Evolutionary conservation across 2,113 vertebrate genomes (phyloP).

Genomic region (Carollia perspicillata): DNA sequence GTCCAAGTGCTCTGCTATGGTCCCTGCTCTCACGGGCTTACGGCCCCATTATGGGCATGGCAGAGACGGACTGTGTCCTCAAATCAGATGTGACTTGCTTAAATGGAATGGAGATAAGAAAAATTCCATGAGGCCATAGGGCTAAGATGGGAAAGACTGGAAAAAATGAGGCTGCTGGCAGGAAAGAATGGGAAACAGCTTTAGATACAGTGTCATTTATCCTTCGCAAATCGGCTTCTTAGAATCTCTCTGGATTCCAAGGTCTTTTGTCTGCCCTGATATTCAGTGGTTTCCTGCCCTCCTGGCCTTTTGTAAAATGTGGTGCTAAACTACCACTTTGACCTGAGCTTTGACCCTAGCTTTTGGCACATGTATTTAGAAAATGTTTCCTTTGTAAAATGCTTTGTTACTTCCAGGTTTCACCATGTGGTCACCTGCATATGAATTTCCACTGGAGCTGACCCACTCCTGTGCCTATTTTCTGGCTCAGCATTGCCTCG

Average conservation of each 20-base stretch:
- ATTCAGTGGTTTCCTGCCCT: not conserved
- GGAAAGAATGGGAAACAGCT: not conserved
- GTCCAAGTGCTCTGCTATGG: not conserved
- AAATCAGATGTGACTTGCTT: not conserved
- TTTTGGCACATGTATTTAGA: not conserved
- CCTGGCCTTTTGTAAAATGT: not conserved
- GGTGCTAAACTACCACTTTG: not conserved
- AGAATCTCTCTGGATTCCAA: not conserved
- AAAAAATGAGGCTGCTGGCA: not conserved
- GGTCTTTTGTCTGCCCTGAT: not conserved
- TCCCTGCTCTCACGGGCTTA: not conserved
- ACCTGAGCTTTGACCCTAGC: not conserved
- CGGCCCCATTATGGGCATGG: not conserved
- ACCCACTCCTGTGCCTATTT: not conserved
- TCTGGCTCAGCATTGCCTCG: not conserved
- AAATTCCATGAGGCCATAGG: not conserved
- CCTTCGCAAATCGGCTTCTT: not conserved
- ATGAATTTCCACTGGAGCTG: not conserved
- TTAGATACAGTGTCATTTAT: not conserved
- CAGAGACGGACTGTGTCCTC: not conserved
- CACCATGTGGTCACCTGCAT: not conserved
- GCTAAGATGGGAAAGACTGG: not conserved
- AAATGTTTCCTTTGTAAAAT: not conserved
- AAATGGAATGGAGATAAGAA: not conserved
- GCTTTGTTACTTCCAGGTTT: not conserved